Evolutionary conservation across 2,113 vertebrate genomes (phyloP).

Genomic region (Sinosuthora webbiana): DNA sequence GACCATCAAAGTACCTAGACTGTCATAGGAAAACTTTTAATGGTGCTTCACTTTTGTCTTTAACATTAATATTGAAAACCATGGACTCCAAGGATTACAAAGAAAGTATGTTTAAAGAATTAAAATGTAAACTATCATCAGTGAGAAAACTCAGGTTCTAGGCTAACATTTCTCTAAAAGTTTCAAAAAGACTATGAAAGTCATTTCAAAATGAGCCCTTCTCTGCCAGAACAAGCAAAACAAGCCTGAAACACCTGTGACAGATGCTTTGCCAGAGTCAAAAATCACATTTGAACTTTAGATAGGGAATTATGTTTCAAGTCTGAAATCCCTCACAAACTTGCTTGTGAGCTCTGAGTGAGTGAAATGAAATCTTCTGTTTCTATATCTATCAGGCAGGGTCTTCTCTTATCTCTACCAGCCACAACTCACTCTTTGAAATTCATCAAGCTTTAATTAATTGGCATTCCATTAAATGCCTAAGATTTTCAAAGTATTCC

Average conservation of each 20-base stretch:
- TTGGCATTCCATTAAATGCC: background rate
- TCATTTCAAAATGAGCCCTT: background rate
- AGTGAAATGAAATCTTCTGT: background rate
- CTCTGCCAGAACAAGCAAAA: background rate
- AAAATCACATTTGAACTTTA: background rate
- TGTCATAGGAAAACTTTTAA: background rate
- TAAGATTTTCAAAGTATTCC: background rate
- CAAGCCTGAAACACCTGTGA: background rate
- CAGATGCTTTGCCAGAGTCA: background rate
- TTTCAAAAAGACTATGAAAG: background rate
- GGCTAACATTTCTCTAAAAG: background rate
- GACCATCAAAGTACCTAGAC: background rate
- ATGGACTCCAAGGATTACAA: background rate
- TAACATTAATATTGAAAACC: background rate
- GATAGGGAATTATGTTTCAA: background rate
- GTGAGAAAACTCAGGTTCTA: background rate
- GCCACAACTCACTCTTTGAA: background rate
- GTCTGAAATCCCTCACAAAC: background rate
- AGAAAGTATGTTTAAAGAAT: background rate
- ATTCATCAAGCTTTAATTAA: slow-evolving; percentile 1
- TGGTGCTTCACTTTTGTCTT: background rate
- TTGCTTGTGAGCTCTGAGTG: background rate
- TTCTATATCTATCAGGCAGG: background rate
- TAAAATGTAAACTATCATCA: background rate
- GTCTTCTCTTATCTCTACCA: background rate